These are phyloP conservation scores for Ochropleura leucogaster DNA, from an alignment of 2,888 invertebrate species.

Conservation along the genomic window DNA sequence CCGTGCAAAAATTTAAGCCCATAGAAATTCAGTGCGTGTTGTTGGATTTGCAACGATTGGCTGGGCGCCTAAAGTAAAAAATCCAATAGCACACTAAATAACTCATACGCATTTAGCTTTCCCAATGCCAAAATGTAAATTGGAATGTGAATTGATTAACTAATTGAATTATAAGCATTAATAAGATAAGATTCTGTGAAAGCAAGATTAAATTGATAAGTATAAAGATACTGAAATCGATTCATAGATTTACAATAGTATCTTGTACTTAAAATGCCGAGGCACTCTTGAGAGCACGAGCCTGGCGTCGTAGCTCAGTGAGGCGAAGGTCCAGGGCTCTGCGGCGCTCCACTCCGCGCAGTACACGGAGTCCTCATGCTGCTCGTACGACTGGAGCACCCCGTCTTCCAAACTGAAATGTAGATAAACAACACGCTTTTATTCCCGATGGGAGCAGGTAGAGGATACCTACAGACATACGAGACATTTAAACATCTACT, in stretches of 20 bases:
- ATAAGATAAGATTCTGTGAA: constrained; percentile 6
- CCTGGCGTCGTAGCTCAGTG: constrained; percentile 98
- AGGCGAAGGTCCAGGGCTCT: constrained; percentile 99
- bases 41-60: neutral
- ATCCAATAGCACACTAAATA: neutral
- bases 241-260: constrained; percentile 91
- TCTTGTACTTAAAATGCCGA: constrained; percentile 98
- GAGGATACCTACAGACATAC: neutral
- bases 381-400: constrained; percentile 97
- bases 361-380: constrained; percentile 99
- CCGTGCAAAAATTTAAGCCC: too few relatives aligned
- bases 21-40: neutral
- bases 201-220: constrained; percentile 2
- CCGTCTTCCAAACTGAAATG: constrained; percentile 94
- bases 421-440: neutral
- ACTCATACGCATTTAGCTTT: neutral
- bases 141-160: neutral
- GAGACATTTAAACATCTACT: neutral
- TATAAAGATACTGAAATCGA: neutral
- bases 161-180: neutral
- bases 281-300: constrained; percentile 98
- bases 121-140: neutral
- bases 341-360: constrained; percentile 99
- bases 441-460: neutral
- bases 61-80: neutral